Evolutionary conservation across 2,888 invertebrate genomes (phyloP), one percentile per base, ranked within the genome.

Genomic region (Ophion costatus): DNA sequence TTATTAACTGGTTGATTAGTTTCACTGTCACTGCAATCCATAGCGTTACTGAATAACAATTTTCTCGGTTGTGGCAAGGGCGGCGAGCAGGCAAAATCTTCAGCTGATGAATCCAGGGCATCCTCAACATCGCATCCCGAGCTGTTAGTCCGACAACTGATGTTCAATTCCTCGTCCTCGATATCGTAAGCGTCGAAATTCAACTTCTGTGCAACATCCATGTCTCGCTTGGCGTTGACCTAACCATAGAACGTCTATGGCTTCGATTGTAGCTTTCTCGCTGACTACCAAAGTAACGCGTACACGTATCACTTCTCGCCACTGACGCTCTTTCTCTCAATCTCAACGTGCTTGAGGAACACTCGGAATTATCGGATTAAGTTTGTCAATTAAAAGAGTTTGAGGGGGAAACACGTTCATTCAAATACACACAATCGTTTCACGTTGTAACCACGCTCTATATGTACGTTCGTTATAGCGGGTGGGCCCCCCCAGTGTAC

Each of bases 101-200:
- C 96, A 81, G 94, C 95, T 88, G 95, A 95, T 90, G 95, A 95
- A 90, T 96, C 96, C 90, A 95, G 95, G 38, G 94, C 94, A 91
- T 95, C 95, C 91, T 96, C 95, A 94, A 96, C 95, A 93, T 96
- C 96, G 94, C 95, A 95, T 87, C 94, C 95, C 82, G 96, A 95
- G 88, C 94, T 95, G 81, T 90, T 92, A 20, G 91, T 91, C 59
- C 92, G 92, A 89, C 91, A 91, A 94, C 95, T 95, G 89, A 94
- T 94, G 85, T 95, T 95, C 88, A 95, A 92, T 92, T 95, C 95
- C 85, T 95, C 95, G 83, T 95, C 94, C 87, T 92, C 93, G 83
- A 92, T 91, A 86, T 93, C 93, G 88, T 91, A 91, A 56, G 91
- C 91, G 87, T 92, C 92, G 86, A 93, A 93, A 89, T 93, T 91